Evolutionary conservation across 2,888 invertebrate species (phyloP).

Genomic region (Dasypogon diadema): DNA sequence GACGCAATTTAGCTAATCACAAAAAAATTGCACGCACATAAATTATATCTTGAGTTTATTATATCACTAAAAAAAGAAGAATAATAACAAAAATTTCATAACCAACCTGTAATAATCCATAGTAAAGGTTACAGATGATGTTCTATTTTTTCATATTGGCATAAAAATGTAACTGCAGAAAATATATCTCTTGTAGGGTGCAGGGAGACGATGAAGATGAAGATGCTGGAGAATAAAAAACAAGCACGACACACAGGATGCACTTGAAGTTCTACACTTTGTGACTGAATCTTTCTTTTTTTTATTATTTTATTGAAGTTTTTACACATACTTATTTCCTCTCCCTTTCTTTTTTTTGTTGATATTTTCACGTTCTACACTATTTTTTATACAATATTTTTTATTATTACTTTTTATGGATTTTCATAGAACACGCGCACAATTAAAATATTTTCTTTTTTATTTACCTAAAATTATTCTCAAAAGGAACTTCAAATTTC

Average conservation of each 20-base stretch:
- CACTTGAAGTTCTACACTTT: no score
- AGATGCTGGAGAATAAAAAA: neutral
- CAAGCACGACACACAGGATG: no score
- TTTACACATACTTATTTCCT: neutral
- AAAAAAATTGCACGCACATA: neutral
- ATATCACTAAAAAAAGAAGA: no score
- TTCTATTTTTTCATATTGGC: neutral
- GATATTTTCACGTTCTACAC: no score
- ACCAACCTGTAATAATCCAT: conserved; percentile 37
- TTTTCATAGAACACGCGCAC: neutral
- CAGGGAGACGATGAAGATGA: neutral
- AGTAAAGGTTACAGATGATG: neutral
- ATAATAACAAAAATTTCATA: no score
- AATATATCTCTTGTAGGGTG: no score
- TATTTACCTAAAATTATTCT: conserved; percentile 6
- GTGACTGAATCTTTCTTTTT: neutral
- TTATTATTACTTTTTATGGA: no score
- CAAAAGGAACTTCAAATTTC: conserved; percentile 1
- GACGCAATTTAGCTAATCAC: conserved; percentile 24
- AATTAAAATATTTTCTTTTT: neutral
- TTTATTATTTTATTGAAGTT: neutral
- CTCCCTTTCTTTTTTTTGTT: no score
- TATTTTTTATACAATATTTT: no score
- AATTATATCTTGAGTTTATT: neutral
- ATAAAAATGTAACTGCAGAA: no score